Conservation (phyloP, 1,140 invertebrate genomes). For the Varroa destructor region DNA sequence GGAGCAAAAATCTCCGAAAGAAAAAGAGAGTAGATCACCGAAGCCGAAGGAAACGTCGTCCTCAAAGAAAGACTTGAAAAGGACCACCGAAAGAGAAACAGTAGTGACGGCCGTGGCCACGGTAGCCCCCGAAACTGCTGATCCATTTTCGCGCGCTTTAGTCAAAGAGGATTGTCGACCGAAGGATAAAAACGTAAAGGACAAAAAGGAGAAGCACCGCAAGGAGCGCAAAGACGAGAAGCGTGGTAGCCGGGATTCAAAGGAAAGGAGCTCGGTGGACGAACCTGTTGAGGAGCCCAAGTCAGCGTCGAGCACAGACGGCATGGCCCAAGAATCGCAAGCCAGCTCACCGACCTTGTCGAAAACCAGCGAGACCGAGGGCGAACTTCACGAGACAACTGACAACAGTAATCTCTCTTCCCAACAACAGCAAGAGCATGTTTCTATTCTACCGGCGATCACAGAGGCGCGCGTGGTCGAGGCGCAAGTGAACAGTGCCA, state of each 20-base stretch:
- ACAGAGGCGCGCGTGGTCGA: too few relatives aligned
- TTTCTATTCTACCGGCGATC: too few relatives aligned
- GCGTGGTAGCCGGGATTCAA: neutral
- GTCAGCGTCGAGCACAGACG: neutral
- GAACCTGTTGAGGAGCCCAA: slow-evolving; percentile 24
- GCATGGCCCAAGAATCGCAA: neutral
- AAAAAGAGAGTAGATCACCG: too few relatives aligned
- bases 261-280: slow-evolving; percentile 27
- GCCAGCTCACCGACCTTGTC: neutral
- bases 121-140: neutral
- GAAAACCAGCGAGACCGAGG: slow-evolving; percentile 24
- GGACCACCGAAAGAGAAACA: too few relatives aligned
- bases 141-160: slow-evolving; percentile 11
- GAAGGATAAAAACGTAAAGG: slow-evolving; percentile 16
- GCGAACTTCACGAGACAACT: neutral
- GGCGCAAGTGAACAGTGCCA: too few relatives aligned
- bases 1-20: too few relatives aligned
- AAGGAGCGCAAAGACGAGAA: slow-evolving; percentile 25
- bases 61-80: too few relatives aligned
- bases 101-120: neutral
- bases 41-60: too few relatives aligned
- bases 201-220: slow-evolving; percentile 25
- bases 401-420: neutral
- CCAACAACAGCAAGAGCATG: neutral
- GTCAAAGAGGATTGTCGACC: slow-evolving; percentile 9